Percentiles rank a stretch among this genome's conserved stretches.
phyloP scores from a whole-genome alignment of 2,797 vertebrate genomes.

The Sus cebifrons region DNA sequence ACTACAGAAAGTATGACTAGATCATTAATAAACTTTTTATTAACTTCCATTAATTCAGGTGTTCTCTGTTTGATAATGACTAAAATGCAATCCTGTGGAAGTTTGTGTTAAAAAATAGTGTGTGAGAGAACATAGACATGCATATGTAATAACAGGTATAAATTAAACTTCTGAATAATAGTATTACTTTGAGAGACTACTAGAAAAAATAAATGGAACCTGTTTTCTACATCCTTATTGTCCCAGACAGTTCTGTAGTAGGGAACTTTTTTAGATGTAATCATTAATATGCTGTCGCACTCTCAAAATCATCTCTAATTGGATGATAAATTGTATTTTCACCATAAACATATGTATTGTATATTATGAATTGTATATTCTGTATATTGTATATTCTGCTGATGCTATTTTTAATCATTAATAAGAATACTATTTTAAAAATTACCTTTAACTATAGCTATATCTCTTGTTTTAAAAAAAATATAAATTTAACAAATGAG shows the following conservation, averaged over 20 bases:
- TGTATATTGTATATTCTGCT: too few relatives aligned
- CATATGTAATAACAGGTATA: conserved; percentile 78
- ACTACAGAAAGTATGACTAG: conserved; percentile 81
- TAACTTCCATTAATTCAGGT: conserved; percentile 85
- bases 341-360: not conserved
- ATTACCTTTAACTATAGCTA: not conserved
- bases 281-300: not conserved
- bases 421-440: not conserved
- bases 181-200: conserved; percentile 75
- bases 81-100: conserved; percentile 78
- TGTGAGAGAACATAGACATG: not conserved
- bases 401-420: not conserved
- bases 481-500: not conserved
- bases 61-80: conserved; percentile 80
- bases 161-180: conserved; percentile 77
- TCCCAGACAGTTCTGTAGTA: accelerated
- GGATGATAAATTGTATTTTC: not conserved
- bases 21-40: conserved; percentile 82
- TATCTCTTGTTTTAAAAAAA: not conserved
- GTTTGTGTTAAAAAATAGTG: conserved; percentile 82
- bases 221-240: not conserved
- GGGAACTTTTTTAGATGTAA: not conserved
- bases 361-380: not conserved
- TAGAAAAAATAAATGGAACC: conserved; percentile 70
- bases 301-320: not conserved